Conservation (phyloP, 2,113 vertebrate genomes). For the Apodemus sylvaticus region DNA sequence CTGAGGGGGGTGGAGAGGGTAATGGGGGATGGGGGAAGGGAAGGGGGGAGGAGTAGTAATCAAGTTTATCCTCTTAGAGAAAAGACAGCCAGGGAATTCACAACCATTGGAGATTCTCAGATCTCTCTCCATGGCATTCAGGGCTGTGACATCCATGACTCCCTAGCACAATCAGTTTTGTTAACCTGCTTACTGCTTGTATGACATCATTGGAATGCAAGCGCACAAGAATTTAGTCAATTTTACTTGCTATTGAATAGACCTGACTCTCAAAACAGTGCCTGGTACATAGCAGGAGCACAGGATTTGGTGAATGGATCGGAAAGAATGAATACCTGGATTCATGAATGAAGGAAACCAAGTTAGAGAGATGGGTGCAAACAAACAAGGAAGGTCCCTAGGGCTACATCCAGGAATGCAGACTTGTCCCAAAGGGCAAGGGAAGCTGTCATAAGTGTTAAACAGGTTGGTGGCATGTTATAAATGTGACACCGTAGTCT, state of each 20-base stretch:
- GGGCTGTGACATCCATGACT: too few species aligned
- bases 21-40: too few species aligned
- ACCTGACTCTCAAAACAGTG: background rate
- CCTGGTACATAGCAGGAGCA: background rate
- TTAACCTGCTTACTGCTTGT: background rate
- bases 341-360: background rate
- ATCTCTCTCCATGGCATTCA: background rate
- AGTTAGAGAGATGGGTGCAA: background rate
- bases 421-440: background rate
- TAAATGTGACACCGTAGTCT: background rate
- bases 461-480: background rate
- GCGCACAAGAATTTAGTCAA: background rate
- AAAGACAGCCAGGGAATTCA: background rate
- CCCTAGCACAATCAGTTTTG: background rate
- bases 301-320: background rate
- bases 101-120: background rate
- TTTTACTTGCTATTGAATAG: background rate
- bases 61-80: background rate
- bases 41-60: background rate
- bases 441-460: background rate
- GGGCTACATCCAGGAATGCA: background rate
- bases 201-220: background rate
- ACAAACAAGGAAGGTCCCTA: background rate
- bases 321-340: background rate
- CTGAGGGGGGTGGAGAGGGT: too few species aligned